Evolutionary conservation across 2,888 invertebrate species (phyloP), one percentile per base, ranked within the genome.

Genomic region (Saturnia japonica): DNA sequence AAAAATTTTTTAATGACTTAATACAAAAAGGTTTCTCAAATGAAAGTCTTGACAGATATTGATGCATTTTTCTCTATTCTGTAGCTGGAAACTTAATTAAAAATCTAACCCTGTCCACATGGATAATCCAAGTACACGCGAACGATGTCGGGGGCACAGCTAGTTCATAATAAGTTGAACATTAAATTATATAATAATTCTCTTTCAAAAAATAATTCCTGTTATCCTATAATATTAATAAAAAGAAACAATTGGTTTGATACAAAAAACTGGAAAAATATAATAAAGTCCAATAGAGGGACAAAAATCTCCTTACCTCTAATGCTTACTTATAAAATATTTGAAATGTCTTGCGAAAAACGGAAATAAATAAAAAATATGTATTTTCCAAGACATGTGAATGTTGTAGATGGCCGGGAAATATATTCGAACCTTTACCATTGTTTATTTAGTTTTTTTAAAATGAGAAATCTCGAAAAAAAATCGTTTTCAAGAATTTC

Each of bases 241-340:
- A 70, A 45, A n/a, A 43, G 11, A 42, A 40, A 70, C 34, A 34
- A 70, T 64, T 66, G 51, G 66, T 70, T 19, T 70, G 7, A 62
- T 66, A 60, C 25, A 62, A 57, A 70, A 47, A 60, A 42, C 34
- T 69, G 69, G 66, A 69, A 66, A 54, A 70, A 64, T 70, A 70
- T 67, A 66, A 67, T 66, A 54, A 51, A 25, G 60, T 42, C 60
- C 42, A 68, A 69, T 69, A 71, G 54, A 70, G 70, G 70, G 66
- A 70, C 67, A 40, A 40, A 43, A 70, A 70, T 75, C 76, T 70
- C 47, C 73, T 76, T 77, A 77, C 72, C 73, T 71, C 66, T 69
- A 70, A 70, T 72, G 72, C 74, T 73, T 68, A 72, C 74, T 73
- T 68, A 75, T 74, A 69, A 76, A 74, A 74, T 70, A 70, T 70